Evolutionary conservation across 2,888 invertebrate genomes (phyloP).

Genomic region (Arctia plantaginis): DNA sequence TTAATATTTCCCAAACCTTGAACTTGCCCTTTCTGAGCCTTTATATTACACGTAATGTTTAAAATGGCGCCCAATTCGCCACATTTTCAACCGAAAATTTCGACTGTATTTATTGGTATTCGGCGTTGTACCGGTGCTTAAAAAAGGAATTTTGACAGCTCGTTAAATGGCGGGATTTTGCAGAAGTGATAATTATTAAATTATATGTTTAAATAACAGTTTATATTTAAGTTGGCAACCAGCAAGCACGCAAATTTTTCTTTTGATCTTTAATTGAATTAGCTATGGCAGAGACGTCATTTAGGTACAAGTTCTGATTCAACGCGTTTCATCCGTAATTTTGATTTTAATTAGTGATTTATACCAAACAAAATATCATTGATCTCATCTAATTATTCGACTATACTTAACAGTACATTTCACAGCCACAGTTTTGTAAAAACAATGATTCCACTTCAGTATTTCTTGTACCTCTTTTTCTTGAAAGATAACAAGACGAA

Average conservation of each 20-base stretch:
- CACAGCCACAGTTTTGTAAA: too few species aligned
- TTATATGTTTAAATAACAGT: not conserved
- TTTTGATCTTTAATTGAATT: slow-evolving; percentile 5
- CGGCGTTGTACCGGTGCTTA: slow-evolving; percentile 1
- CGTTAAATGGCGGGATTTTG: slow-evolving; percentile 12
- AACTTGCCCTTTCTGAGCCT: slow-evolving; percentile 6
- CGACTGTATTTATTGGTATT: slow-evolving; percentile 8
- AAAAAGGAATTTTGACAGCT: slow-evolving; percentile 12
- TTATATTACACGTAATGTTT: slow-evolving; percentile 16
- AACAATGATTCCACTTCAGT: not conserved
- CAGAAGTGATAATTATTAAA: not conserved
- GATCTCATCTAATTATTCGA: not conserved
- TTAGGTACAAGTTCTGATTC: not conserved
- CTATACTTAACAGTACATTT: not conserved
- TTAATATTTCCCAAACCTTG: slow-evolving; percentile 10
- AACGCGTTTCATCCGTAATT: not conserved
- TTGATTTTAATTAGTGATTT: not conserved
- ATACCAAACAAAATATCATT: not conserved
- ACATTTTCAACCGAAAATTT: slow-evolving; percentile 17
- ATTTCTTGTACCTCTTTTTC: not conserved
- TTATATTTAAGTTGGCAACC: slow-evolving; percentile 11
- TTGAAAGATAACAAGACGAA: not conserved
- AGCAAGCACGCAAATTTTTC: not conserved
- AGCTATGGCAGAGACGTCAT: not conserved
- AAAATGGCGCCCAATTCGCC: slow-evolving; percentile 5